Percentiles rank a stretch among this genome's conserved stretches.
Evolutionary conservation across 2,888 invertebrate genomes (phyloP).

Genomic region (Pseudococcus viburni): DNA sequence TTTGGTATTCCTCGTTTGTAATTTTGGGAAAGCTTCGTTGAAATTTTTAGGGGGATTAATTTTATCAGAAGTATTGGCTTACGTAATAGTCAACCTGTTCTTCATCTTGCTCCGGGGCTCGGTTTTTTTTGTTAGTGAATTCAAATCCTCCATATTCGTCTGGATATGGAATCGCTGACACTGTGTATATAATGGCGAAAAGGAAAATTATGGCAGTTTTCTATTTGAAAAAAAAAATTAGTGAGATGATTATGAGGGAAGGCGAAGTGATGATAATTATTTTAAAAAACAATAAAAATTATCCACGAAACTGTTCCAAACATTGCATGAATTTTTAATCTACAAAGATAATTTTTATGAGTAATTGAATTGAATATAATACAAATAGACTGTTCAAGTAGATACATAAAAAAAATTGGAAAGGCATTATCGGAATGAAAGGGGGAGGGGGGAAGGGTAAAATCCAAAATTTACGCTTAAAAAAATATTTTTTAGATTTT

Average conservation of each 20-base stretch:
- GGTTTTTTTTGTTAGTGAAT: slow-evolving; percentile 46
- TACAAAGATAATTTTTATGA: too few relatives aligned
- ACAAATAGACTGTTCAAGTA: too few relatives aligned
- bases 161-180: slow-evolving; percentile 63
- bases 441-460: too few relatives aligned
- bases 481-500: too few relatives aligned
- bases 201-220: slow-evolving; percentile 17
- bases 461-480: too few relatives aligned
- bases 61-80: neutral
- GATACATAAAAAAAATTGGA: too few relatives aligned
- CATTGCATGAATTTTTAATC: too few relatives aligned
- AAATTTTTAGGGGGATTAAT: neutral
- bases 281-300: neutral
- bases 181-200: slow-evolving; percentile 40
- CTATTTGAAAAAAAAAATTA: neutral
- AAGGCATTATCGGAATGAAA: too few relatives aligned
- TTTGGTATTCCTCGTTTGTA: too few relatives aligned
- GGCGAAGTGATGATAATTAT: neutral
- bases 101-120: slow-evolving; percentile 67
- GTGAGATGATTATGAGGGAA: neutral
- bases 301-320: too few relatives aligned
- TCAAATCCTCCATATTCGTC: slow-evolving; percentile 65
- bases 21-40: too few relatives aligned
- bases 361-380: too few relatives aligned
- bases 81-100: slow-evolving; percentile 69